These are phyloP conservation scores for Stichopus horrens DNA, from an alignment of 53 echinoderm and acorn worm species.

Conservation along the genomic window DNA sequence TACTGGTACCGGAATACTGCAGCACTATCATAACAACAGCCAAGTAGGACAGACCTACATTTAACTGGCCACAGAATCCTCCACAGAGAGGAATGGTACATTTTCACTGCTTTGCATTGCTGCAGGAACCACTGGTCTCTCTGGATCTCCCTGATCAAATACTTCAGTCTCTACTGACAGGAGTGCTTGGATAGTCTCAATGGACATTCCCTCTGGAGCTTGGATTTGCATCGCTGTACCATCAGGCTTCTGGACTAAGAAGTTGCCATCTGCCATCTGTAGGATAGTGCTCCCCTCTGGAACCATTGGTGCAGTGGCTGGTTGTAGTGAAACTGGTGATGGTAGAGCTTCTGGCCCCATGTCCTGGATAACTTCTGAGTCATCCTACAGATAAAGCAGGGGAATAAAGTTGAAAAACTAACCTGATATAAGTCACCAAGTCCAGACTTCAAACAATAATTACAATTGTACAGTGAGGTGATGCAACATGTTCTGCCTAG, in stretches of 20 bases:
- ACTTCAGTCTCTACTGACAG: conserved; percentile 74
- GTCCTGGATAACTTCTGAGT: conserved; percentile 12
- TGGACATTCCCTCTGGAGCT: conserved; percentile 89
- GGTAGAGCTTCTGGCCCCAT: conserved; percentile 8
- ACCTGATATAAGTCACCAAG: neutral
- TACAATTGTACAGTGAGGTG: neutral
- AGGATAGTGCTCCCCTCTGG: conserved; percentile 90
- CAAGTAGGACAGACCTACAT: too few relatives aligned
- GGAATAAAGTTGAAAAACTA: neutral
- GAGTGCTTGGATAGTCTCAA: conserved; percentile 93
- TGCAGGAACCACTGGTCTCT: neutral
- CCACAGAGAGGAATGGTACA: neutral
- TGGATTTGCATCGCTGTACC: conserved; percentile 98
- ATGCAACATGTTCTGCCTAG: neutral
- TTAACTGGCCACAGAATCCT: neutral
- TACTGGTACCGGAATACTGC: too few relatives aligned
- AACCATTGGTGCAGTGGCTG: conserved; percentile 44
- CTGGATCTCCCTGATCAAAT: conserved; percentile 26
- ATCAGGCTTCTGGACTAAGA: conserved; percentile 90
- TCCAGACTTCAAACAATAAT: neutral
- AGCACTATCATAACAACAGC: too few relatives aligned
- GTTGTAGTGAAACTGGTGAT: neutral
- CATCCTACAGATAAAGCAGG: neutral
- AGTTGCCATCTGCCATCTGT: conserved; percentile 89
- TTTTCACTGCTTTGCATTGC: neutral